Conservation (phyloP, 2,888 invertebrate species). For the Eulithis testata region DNA sequence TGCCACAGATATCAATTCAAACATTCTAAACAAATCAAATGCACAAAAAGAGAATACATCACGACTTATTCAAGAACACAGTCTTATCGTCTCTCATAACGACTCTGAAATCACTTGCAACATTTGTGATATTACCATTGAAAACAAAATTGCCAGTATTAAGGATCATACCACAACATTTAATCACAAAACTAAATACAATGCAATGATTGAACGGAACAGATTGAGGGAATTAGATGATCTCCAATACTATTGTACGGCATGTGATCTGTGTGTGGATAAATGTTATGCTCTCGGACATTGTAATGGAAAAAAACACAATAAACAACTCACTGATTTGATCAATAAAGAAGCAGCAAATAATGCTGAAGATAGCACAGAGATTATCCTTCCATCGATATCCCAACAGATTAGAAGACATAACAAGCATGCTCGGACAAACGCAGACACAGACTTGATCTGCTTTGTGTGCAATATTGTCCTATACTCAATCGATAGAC, state of each 20-base stretch:
- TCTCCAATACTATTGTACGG: conserved; percentile 22
- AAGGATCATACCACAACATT: conserved; percentile 24
- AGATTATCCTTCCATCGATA: conserved; percentile 27
- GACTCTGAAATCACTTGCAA: conserved; percentile 24
- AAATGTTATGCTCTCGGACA: conserved; percentile 25
- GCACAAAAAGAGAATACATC: not conserved
- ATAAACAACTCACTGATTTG: conserved; percentile 19
- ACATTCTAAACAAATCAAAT: conserved; percentile 1
- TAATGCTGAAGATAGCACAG: conserved; percentile 5
- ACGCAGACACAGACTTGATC: conserved; percentile 24
- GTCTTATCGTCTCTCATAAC: conserved; percentile 14
- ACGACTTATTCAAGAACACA: conserved; percentile 23
- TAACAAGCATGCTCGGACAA: not conserved
- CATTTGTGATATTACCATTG: conserved; percentile 25
- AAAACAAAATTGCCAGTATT: conserved; percentile 8
- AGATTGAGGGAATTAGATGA: conserved; percentile 21
- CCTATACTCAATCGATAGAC: conserved; percentile 12
- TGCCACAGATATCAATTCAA: conserved; percentile 16
- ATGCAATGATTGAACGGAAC: conserved; percentile 19
- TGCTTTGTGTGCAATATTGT: conserved; percentile 35
- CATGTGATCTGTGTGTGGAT: conserved; percentile 24
- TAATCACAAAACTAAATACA: conserved; percentile 26
- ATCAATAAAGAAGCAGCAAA: conserved; percentile 9
- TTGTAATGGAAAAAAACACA: conserved; percentile 34
- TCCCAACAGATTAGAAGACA: conserved; percentile 26